These are phyloP conservation scores for Antigone vipio DNA, from an alignment of 2,113 vertebrate genomes.

Conservation along the genomic window DNA sequence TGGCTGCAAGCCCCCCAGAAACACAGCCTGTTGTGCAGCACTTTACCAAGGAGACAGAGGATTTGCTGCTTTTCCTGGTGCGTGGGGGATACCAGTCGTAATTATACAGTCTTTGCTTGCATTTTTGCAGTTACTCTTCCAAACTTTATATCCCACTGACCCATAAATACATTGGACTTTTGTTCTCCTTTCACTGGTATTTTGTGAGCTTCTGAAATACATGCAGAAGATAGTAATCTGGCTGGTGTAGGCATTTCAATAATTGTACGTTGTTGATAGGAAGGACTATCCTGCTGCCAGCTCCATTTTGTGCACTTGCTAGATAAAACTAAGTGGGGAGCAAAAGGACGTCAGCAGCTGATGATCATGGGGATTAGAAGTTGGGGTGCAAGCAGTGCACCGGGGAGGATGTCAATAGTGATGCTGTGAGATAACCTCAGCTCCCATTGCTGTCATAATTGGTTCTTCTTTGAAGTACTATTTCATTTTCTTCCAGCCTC, in stretches of 20 bases:
- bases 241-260: not conserved
- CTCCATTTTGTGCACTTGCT: not conserved
- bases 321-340: not conserved
- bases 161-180: not conserved
- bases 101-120: not conserved
- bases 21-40: not conserved
- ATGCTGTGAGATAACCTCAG: not conserved
- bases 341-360: not conserved
- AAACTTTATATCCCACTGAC: not conserved
- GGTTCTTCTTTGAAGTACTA: not conserved
- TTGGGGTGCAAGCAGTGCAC: not conserved
- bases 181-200: not conserved
- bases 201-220: constrained; percentile 9
- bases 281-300: not conserved
- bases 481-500: not conserved
- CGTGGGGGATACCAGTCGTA: fast-evolving
- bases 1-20: not conserved
- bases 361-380: not conserved
- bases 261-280: constrained; percentile 22
- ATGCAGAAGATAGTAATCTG: not conserved
- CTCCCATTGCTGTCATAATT: not conserved
- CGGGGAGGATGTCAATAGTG: not conserved
- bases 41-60: not conserved
- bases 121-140: not conserved
- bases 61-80: not conserved